Base-by-base conservation (phyloP, 2,888 invertebrate genomes). In the Cylloceria caligata region DNA sequence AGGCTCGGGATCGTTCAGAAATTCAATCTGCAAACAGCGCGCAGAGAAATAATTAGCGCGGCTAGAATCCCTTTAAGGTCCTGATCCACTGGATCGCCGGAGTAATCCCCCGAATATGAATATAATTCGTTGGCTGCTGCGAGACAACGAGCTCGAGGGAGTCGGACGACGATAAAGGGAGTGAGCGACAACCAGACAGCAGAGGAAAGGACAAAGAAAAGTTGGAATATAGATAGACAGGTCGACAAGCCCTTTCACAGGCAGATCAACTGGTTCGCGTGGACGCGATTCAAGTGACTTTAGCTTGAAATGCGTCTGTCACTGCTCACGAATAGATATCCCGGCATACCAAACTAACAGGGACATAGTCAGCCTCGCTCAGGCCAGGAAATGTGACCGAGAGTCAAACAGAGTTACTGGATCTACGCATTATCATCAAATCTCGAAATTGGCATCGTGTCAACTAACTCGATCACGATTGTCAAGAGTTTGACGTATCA, bases 41-140 rank as follows among this genome's bases (percentile, higher is more conserved):
- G 67, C 75, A 84, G 87, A 85, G 86, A 91, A 92, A 91, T 92
- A 91, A 92, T 92, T 91, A 92, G 91, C 89, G 85, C 86, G 85
- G 83, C 84, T 49, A 80, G 86, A 88, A 86, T 86, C 90, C 91
- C 89, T 91, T 90, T 89, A 90, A 91, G 89, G 88, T 88, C 87
- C 88, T 90, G 90, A 92, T 91, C 91, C 90, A 74, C 74, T 86
- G 90, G 91, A 90, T 91, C 89, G 88, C 86, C 86, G 79, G 83
- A 85, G 84, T 91, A 91, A 92, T 91, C 91, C 90, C 87, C 87
- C 84, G 88, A 91, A 91, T 91, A 91, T 91, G 91, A 92, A 91
- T 92, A 91, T 91, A 90, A 92, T 92, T 92, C 90, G 88, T 88
- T 86, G 88, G 86, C 83, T 81, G 80, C 81, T 55, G 81, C 79